These are phyloP conservation scores for Callosobruchus maculatus DNA, from an alignment of 2,888 invertebrate species.

Conservation along the genomic window DNA sequence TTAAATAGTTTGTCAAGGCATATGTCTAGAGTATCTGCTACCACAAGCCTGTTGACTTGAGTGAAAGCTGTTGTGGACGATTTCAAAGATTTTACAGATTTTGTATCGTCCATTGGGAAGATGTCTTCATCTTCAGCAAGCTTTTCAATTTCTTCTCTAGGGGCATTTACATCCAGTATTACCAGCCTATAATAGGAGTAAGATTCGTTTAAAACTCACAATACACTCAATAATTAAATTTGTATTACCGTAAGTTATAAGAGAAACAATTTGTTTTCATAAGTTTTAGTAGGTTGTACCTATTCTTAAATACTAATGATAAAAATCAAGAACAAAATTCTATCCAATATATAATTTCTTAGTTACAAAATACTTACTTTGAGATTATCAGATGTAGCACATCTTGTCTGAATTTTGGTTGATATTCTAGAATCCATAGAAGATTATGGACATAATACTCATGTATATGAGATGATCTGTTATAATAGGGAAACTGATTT, in stretches of 20 bases:
- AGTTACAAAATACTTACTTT: slow-evolving; percentile 62
- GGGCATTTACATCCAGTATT: slow-evolving; percentile 70
- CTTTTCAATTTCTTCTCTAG: slow-evolving; percentile 54
- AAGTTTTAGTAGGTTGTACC: no score
- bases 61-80: slow-evolving; percentile 38
- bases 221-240: no score
- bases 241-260: no score
- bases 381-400: slow-evolving; percentile 73
- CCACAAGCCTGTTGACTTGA: slow-evolving; percentile 21
- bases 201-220: neutral
- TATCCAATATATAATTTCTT: no score
- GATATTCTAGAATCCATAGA: slow-evolving; percentile 70
- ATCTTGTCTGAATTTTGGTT: slow-evolving; percentile 65
- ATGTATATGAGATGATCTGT: slow-evolving; percentile 62
- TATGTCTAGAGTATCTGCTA: slow-evolving; percentile 69
- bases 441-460: slow-evolving; percentile 76
- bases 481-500: slow-evolving; percentile 73
- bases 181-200: slow-evolving; percentile 57
- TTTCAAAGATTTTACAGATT: slow-evolving; percentile 32
- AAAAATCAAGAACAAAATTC: no score
- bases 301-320: no score
- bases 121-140: slow-evolving; percentile 40
- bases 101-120: slow-evolving; percentile 57
- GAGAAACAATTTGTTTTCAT: no score
- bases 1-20: slow-evolving; percentile 71